Percentiles rank a stretch among this genome's conserved stretches.
Evolutionary conservation across 1,140 invertebrate species (phyloP).

Genomic region (Brachystomella parvula): DNA sequence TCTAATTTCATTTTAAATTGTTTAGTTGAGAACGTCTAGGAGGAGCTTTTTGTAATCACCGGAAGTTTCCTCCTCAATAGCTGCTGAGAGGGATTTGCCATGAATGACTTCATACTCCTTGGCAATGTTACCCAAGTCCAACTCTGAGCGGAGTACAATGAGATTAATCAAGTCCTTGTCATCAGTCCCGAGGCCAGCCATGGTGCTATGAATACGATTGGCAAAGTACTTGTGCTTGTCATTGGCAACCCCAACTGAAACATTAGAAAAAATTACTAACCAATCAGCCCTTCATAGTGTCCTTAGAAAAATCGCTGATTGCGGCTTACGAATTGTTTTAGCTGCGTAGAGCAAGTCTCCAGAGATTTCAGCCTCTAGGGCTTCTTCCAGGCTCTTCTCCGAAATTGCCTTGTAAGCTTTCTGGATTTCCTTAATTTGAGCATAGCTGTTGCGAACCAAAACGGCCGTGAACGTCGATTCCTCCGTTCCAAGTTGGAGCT

Average conservation of each 20-base stretch:
- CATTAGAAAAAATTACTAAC: not conserved
- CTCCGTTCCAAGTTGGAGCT: slow-evolving; percentile 78
- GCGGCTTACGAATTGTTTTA: slow-evolving; percentile 38
- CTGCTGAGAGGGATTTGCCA: slow-evolving; percentile 40
- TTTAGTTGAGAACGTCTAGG: slow-evolving; percentile 42
- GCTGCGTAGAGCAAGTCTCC: slow-evolving; percentile 32
- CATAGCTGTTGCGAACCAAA: slow-evolving; percentile 46
- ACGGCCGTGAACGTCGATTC: slow-evolving; percentile 79
- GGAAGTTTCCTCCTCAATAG: slow-evolving; percentile 70
- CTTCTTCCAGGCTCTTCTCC: slow-evolving; percentile 34
- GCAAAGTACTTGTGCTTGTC: slow-evolving; percentile 52
- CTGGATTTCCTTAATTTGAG: slow-evolving; percentile 43
- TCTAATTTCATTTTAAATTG: not conserved
- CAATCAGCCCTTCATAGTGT: not conserved
- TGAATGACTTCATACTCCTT: slow-evolving; percentile 44
- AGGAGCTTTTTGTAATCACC: slow-evolving; percentile 85
- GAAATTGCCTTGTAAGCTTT: slow-evolving; percentile 59
- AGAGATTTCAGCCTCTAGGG: slow-evolving; percentile 27
- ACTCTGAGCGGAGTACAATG: slow-evolving; percentile 48
- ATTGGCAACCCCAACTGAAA: slow-evolving; percentile 43
- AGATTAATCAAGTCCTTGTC: slow-evolving; percentile 49
- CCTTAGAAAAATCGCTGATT: slow-evolving; percentile 38
- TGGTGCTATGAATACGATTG: slow-evolving; percentile 47
- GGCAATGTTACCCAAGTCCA: slow-evolving; percentile 48
- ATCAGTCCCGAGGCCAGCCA: slow-evolving; percentile 48